Conservation (phyloP, 2,797 vertebrate genomes). For the Ataeniobius toweri region DNA sequence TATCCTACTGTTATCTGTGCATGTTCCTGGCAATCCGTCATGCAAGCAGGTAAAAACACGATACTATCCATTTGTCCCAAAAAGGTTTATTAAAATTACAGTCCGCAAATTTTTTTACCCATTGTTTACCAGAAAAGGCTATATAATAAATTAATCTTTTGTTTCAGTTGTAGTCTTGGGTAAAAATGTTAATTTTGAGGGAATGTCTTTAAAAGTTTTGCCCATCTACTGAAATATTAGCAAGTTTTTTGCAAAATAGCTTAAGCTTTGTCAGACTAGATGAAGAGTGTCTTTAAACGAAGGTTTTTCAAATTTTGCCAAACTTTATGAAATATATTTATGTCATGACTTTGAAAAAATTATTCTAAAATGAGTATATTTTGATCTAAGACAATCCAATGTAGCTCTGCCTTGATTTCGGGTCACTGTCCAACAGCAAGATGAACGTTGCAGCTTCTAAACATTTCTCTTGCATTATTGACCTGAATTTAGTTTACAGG, state of each 20-base stretch:
- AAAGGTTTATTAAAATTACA: not conserved
- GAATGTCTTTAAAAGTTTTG: no score
- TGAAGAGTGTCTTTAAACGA: not conserved
- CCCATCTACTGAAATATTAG: no score
- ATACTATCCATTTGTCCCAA: not conserved
- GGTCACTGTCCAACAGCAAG: not conserved
- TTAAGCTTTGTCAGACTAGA: not conserved
- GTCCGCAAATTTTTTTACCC: not conserved
- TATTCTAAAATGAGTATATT: not conserved
- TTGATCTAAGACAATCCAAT: no score
- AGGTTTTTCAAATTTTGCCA: not conserved
- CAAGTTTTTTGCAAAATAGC: not conserved
- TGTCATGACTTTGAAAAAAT: not conserved
- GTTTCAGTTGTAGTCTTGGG: no score
- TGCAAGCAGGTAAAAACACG: constrained; percentile 71
- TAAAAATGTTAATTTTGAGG: not conserved
- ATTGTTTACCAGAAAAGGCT: not conserved
- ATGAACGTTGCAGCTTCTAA: not conserved
- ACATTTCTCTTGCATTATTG: not conserved
- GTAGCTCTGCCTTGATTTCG: not conserved
- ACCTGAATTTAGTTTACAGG: not conserved
- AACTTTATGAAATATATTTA: not conserved
- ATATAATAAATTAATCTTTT: not conserved
- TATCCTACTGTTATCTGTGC: constrained; percentile 81
- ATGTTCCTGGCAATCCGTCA: constrained; percentile 82